These are phyloP conservation scores for Drosophila prosaltans DNA, from an alignment of 1,140 invertebrate species.

Conservation along the genomic window DNA sequence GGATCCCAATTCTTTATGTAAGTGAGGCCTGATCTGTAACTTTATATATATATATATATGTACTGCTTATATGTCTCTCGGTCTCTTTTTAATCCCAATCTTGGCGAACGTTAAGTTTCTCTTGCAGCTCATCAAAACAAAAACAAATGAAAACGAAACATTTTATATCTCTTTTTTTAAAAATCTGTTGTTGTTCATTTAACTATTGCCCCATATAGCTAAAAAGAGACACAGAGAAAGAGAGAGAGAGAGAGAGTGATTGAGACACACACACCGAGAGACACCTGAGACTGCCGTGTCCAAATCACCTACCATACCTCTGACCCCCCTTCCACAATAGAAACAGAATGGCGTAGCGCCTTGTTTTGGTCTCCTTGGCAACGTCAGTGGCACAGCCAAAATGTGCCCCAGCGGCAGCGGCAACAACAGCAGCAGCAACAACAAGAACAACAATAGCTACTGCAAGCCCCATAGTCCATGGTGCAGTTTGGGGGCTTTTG, in stretches of 20 bases:
- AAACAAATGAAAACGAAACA: constrained; percentile 15
- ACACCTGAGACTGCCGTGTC: constrained; percentile 35
- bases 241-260: constrained; percentile 18
- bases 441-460: no score
- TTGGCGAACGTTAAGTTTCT: constrained; percentile 39
- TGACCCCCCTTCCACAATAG: constrained; percentile 13
- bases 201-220: constrained; percentile 72
- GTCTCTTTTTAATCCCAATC: constrained; percentile 18
- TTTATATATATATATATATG: background rate
- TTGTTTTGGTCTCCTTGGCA: constrained; percentile 14
- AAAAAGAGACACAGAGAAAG: background rate
- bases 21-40: constrained; percentile 83
- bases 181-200: constrained; percentile 78
- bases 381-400: background rate
- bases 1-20: constrained; percentile 99
- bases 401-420: background rate
- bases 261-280: constrained; percentile 43
- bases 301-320: constrained; percentile 46
- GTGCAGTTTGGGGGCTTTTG: no score
- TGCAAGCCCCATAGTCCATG: no score
- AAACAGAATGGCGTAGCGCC: constrained; percentile 10
- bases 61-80: constrained; percentile 2
- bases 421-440: background rate
- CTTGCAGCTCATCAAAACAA: constrained; percentile 49
- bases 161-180: constrained; percentile 83